Percentiles rank a stretch among this genome's conserved stretches.
phyloP scores from a whole-genome alignment of 2,888 invertebrate species.

The Campaea margaritaria region DNA sequence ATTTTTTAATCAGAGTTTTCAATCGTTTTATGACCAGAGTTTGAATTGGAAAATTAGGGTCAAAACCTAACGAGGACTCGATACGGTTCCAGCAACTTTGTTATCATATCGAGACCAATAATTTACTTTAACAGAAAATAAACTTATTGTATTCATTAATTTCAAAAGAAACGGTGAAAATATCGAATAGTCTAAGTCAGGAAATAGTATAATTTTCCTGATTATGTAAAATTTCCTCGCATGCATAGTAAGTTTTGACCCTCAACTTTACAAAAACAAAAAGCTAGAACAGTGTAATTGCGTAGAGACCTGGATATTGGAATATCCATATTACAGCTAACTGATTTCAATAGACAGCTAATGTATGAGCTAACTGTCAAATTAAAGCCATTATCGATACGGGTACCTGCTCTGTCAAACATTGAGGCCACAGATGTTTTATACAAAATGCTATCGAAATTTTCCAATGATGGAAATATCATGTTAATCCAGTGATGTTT shows the following conservation, averaged over 20 bases:
- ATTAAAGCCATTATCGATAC: slow-evolving; percentile 15
- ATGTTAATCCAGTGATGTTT: slow-evolving; percentile 10
- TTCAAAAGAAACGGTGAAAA: not conserved
- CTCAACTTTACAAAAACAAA: slow-evolving; percentile 27
- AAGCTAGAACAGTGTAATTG: slow-evolving; percentile 24
- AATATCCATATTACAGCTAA: slow-evolving; percentile 1
- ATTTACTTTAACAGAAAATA: no score
- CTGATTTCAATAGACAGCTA: slow-evolving; percentile 15
- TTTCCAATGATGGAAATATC: slow-evolving; percentile 21
- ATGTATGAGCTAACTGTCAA: slow-evolving; percentile 8
- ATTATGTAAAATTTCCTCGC: not conserved
- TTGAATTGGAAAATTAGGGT: slow-evolving; percentile 41
- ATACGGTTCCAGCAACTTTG: not conserved
- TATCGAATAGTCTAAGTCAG: not conserved
- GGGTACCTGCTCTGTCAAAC: no score
- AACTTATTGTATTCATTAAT: not conserved
- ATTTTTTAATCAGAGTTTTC: slow-evolving; percentile 67
- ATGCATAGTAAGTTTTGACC: slow-evolving; percentile 15
- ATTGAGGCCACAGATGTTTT: slow-evolving; percentile 13
- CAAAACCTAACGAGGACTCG: slow-evolving; percentile 11
- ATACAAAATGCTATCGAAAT: slow-evolving; percentile 11
- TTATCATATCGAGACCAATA: no score
- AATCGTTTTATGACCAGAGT: slow-evolving; percentile 69
- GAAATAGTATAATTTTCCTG: no score
- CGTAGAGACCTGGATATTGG: slow-evolving; percentile 11